A percentile compares a stretch with the other conserved stretches of the same genome.
Evolutionary conservation across 2,797 vertebrate genomes (phyloP).

Genomic region (Mycteria americana): DNA sequence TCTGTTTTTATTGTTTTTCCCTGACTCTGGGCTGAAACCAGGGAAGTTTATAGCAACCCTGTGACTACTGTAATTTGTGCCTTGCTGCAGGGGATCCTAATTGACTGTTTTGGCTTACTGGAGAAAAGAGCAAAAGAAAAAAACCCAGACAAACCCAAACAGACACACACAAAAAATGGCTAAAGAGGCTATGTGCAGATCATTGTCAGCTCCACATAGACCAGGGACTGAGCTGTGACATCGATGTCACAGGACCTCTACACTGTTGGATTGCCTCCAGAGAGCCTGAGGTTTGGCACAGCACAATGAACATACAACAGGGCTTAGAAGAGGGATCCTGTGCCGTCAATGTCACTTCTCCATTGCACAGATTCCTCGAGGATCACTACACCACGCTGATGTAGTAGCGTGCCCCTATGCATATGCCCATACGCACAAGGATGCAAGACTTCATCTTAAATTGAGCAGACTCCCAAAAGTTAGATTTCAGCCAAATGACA

Average conservation of each 20-base stretch:
- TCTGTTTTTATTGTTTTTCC: not conserved
- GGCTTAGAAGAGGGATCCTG: not conserved
- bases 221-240: not conserved
- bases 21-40: not conserved
- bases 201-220: not conserved
- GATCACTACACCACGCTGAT: not conserved
- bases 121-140: not conserved
- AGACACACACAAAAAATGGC: not conserved
- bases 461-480: not conserved
- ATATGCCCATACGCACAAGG: rapidly evolving
- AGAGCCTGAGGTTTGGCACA: not conserved
- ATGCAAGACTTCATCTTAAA: not conserved
- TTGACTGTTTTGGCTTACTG: not conserved
- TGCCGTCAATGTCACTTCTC: rapidly evolving
- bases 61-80: not conserved
- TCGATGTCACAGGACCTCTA: not conserved
- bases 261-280: not conserved
- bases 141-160: not conserved
- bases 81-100: not conserved
- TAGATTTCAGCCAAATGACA: not conserved
- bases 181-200: not conserved
- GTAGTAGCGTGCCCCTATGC: rapidly evolving
- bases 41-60: not conserved
- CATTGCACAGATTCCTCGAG: not conserved
- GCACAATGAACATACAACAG: rapidly evolving